phyloP scores from a whole-genome alignment of 2,888 invertebrate species.

The Aleiodes testaceus region DNA sequence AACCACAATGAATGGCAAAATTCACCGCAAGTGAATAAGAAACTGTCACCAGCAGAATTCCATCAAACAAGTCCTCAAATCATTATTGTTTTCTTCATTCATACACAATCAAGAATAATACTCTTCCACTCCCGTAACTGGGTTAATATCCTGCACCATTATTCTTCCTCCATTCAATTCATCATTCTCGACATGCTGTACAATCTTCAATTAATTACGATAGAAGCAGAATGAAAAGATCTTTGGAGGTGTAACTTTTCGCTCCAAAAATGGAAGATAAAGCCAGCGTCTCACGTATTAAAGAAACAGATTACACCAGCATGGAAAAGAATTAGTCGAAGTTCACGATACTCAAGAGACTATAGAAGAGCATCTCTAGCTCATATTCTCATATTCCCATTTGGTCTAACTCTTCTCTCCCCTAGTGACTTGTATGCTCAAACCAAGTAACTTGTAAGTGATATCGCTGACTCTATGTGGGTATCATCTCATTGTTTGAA shows the following conservation, averaged over 20 bases:
- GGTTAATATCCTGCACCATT: constrained; percentile 22
- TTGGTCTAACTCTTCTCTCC: not conserved
- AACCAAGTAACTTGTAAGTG: constrained; percentile 25
- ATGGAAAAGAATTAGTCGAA: not conserved
- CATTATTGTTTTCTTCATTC: too few species aligned
- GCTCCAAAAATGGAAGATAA: constrained; percentile 5
- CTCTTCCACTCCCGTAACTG: not conserved
- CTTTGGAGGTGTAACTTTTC: not conserved
- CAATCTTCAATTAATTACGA: constrained; percentile 2
- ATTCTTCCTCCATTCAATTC: not conserved
- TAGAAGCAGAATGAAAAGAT: not conserved
- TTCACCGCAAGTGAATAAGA: too few species aligned
- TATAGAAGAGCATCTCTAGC: not conserved
- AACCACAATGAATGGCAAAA: too few species aligned
- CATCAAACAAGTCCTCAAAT: too few species aligned
- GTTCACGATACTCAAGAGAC: not conserved
- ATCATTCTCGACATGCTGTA: not conserved
- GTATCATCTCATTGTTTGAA: constrained; percentile 48
- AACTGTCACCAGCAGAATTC: too few species aligned
- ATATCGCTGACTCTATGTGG: constrained; percentile 41
- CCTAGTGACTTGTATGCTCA: constrained; percentile 18
- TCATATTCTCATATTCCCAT: not conserved
- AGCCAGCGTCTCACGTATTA: not conserved
- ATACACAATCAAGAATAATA: too few species aligned
- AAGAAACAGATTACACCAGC: constrained; percentile 1